Evolutionary conservation across 1,140 invertebrate species (phyloP).

Genomic region (Calephelis virginiensis): DNA sequence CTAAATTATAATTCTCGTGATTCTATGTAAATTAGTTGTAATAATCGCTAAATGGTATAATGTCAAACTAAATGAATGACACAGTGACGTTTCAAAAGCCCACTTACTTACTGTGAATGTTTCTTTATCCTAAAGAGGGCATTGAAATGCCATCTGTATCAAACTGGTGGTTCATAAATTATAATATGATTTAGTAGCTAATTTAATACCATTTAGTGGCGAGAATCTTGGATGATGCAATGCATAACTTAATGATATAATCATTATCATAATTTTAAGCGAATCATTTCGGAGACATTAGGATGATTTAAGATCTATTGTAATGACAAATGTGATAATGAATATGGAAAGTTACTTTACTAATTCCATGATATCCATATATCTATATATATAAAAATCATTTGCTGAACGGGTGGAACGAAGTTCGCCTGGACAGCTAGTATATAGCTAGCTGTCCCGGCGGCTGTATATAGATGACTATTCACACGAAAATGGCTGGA

Average conservation of each 20-base stretch:
- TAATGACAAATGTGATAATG: no score
- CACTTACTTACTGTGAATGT: conserved; percentile 9
- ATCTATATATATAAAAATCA: no score
- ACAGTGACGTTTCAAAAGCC: conserved; percentile 11
- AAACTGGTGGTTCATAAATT: conserved; percentile 13
- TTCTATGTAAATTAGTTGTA: conserved; percentile 19
- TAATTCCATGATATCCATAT: no score
- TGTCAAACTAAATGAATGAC: conserved; percentile 18
- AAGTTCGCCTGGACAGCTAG: no score
- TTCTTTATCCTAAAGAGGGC: conserved; percentile 6
- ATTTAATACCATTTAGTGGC: not conserved
- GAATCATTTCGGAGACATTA: no score
- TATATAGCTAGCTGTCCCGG: no score
- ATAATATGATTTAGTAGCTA: conserved; percentile 8
- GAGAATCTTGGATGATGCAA: not conserved
- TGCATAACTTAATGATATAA: not conserved
- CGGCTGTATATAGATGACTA: no score
- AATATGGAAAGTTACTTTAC: no score
- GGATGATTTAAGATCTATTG: no score
- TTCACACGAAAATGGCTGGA: no score
- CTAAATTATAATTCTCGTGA: not conserved
- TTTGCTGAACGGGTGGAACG: no score
- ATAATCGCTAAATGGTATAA: conserved; percentile 22
- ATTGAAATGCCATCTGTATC: conserved; percentile 14
- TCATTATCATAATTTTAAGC: not conserved